A percentile compares a stretch with the other conserved stretches of the same genome.
These are phyloP conservation scores for Reinhardtius hippoglossoides DNA, from an alignment of 2,113 vertebrate species.

Conservation along the genomic window DNA sequence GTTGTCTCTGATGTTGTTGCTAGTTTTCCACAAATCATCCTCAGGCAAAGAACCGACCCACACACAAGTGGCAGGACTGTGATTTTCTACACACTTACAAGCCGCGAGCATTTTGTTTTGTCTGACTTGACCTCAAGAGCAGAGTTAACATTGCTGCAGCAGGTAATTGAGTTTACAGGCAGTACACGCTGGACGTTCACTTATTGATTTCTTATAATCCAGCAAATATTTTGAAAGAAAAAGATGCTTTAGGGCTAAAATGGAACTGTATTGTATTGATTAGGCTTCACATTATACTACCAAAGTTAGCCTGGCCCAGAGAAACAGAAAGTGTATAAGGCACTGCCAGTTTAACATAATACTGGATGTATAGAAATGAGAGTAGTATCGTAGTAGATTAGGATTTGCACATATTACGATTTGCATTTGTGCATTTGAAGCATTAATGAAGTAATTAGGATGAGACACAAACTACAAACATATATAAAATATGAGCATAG, in stretches of 20 bases:
- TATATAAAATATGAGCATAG: no score
- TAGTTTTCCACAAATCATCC: conserved; percentile 51
- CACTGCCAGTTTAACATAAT: background rate
- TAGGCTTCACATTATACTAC: background rate
- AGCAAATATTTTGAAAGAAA: background rate
- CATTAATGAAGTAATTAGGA: no score
- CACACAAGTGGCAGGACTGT: conserved; percentile 38
- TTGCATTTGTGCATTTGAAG: background rate
- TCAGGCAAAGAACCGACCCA: conserved; percentile 51
- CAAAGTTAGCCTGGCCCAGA: background rate
- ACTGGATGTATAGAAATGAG: background rate
- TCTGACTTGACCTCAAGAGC: conserved; percentile 18
- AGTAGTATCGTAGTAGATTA: background rate
- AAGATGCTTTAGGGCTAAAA: background rate
- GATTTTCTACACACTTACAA: conserved; percentile 38
- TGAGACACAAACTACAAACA: no score
- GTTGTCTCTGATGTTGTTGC: conserved; percentile 57
- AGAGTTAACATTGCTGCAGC: conserved; percentile 9
- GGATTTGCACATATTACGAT: conserved; percentile 6
- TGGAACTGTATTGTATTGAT: background rate
- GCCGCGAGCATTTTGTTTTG: conserved; percentile 22
- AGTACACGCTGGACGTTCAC: background rate
- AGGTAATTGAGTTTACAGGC: conserved; percentile 9
- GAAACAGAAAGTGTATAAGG: background rate
- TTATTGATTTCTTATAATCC: conserved; percentile 18